phyloP scores from a whole-genome alignment of 2,888 invertebrate species.

The Drosophila mulleri region DNA sequence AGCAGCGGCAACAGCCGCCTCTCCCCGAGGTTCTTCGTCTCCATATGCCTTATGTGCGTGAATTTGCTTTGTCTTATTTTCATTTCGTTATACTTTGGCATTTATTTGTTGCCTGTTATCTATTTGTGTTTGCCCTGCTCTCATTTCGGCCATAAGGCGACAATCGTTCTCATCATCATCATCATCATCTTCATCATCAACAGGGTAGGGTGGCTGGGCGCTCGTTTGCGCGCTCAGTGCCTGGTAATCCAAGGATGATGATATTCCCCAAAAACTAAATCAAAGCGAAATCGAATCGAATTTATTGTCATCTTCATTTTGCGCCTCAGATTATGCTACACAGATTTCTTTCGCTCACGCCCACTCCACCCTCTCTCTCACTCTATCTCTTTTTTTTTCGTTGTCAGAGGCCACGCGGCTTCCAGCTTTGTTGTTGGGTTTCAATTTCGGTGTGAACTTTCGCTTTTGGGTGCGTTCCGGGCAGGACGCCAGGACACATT shows the following conservation, averaged over 20 bases:
- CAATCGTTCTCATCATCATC: slow-evolving; percentile 67
- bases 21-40: slow-evolving; percentile 38
- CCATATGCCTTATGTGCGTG: slow-evolving; percentile 42
- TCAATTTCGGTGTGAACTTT: slow-evolving; percentile 81
- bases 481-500: slow-evolving; percentile 27
- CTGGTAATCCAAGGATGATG: slow-evolving; percentile 76
- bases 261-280: slow-evolving; percentile 78
- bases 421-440: slow-evolving; percentile 64
- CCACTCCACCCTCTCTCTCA: not conserved
- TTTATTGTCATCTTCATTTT: slow-evolving; percentile 81
- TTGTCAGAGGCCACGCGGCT: slow-evolving; percentile 23
- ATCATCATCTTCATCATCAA: slow-evolving; percentile 42
- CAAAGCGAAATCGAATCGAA: slow-evolving; percentile 81
- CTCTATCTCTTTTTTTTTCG: not conserved
- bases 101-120: slow-evolving; percentile 79
- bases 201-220: slow-evolving; percentile 7
- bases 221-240: slow-evolving; percentile 43
- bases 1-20: slow-evolving; percentile 11
- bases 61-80: slow-evolving; percentile 80
- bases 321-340: slow-evolving; percentile 74
- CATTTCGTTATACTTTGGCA: slow-evolving; percentile 71
- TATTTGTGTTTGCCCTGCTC: slow-evolving; percentile 75
- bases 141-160: slow-evolving; percentile 73
- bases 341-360: slow-evolving; percentile 41
- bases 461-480: slow-evolving; percentile 56